These are phyloP conservation scores for Episyrphus balteatus DNA, from an alignment of 1,140 invertebrate species.

Conservation along the genomic window DNA sequence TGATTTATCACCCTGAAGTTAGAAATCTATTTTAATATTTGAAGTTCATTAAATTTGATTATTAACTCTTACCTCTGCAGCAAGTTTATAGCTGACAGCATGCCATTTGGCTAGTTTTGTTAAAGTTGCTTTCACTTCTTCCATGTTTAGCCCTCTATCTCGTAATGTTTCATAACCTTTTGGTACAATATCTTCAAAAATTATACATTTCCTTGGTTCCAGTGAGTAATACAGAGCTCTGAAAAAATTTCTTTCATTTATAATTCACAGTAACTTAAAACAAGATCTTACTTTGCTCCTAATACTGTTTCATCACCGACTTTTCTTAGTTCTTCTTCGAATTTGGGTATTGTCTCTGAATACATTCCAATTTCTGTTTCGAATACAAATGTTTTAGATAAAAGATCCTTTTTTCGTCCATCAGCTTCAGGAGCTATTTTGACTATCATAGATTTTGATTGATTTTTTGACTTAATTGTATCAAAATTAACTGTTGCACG, in stretches of 20 bases:
- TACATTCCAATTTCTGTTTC: conserved; percentile 8
- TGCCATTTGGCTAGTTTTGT: no score
- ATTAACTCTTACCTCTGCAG: neutral
- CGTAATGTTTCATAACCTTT: no score
- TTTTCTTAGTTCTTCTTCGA: neutral
- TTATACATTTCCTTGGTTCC: neutral
- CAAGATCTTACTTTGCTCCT: conserved; percentile 1
- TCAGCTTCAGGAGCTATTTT: conserved; percentile 2
- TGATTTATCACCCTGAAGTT: no score
- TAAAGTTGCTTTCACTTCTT: no score
- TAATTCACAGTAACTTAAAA: no score
- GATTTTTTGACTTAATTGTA: neutral
- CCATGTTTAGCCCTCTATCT: no score
- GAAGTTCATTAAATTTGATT: no score
- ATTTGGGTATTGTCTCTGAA: conserved; percentile 1
- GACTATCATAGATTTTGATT: conserved; percentile 3
- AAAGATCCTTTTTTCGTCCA: conserved; percentile 1
- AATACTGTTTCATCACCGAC: conserved; percentile 1
- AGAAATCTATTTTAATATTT: no score
- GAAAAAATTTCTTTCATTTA: no score
- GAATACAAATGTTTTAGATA: conserved; percentile 1
- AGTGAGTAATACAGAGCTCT: neutral
- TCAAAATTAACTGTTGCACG: neutral
- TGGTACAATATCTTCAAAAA: no score
- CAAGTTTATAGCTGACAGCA: neutral